These are phyloP conservation scores for Enhydra lutris DNA, from an alignment of 2,113 vertebrate species.

Conservation along the genomic window DNA sequence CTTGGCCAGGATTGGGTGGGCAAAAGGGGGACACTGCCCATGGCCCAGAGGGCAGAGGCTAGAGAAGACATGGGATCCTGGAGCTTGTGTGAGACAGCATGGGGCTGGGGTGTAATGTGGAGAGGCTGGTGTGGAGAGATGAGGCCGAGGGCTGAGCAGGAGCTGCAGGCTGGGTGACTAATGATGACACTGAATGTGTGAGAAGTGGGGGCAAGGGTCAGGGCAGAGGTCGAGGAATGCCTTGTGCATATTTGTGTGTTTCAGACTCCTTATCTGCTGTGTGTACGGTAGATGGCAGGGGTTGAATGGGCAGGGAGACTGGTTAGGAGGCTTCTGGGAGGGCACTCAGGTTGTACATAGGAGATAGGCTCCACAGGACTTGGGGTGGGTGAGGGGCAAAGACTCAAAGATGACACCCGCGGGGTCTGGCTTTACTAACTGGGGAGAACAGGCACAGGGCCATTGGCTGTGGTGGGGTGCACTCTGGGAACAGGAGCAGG, in stretches of 20 bases:
- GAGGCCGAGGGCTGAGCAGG: background rate
- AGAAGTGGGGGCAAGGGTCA: background rate
- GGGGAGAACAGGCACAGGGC: background rate
- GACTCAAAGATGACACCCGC: background rate
- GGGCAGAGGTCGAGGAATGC: background rate
- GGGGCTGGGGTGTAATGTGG: background rate
- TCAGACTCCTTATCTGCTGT: background rate
- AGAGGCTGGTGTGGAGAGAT: background rate
- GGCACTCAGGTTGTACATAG: background rate
- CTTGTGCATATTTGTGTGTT: background rate
- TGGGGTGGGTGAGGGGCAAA: background rate
- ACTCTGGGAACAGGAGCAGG: background rate
- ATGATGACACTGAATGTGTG: background rate
- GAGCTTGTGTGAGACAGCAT: background rate
- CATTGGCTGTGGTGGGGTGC: background rate
- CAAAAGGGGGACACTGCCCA: no score
- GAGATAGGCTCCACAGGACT: background rate
- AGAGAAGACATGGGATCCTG: background rate
- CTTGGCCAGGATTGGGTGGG: background rate
- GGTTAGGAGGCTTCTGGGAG: background rate
- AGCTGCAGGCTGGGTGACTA: background rate
- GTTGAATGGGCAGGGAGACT: background rate
- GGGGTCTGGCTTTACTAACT: background rate
- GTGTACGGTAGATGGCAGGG: background rate
- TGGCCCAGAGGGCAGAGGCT: background rate